These are phyloP conservation scores for Phrynocephalus vlangalii DNA, from an alignment of 2,797 vertebrate species.

Conservation along the genomic window DNA sequence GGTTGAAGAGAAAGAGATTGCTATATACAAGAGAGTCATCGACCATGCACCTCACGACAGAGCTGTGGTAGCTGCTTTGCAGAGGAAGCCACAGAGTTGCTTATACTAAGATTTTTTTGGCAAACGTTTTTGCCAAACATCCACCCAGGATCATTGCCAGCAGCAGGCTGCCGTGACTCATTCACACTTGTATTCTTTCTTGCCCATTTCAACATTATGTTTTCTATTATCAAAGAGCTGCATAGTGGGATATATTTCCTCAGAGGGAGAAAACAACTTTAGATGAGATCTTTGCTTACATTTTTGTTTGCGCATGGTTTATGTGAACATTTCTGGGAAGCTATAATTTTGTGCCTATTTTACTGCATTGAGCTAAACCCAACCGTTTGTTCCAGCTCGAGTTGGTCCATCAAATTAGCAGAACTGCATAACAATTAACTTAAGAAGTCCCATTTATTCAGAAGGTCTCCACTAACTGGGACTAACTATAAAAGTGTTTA, in stretches of 20 bases:
- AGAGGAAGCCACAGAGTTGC: neutral
- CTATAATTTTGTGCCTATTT: neutral
- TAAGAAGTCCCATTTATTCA: too few relatives aligned
- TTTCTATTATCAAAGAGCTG: neutral
- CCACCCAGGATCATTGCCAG: neutral
- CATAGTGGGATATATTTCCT: neutral
- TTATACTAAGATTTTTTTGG: neutral
- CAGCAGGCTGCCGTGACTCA: neutral
- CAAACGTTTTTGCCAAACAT: neutral
- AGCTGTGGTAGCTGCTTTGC: neutral
- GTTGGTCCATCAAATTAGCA: too few relatives aligned
- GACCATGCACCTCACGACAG: neutral
- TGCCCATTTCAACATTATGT: neutral
- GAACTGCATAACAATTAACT: too few relatives aligned
- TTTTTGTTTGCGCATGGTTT: neutral
- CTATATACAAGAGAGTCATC: neutral
- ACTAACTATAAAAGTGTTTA: neutral
- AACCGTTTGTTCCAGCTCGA: too few relatives aligned
- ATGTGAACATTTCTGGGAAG: neutral
- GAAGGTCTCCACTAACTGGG: too few relatives aligned
- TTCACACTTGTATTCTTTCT: neutral
- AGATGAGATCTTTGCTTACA: neutral
- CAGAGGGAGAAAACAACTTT: too few relatives aligned
- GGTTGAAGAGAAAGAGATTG: neutral
- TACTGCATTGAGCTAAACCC: neutral